These are phyloP conservation scores for Trisateles emortualis DNA, from an alignment of 2,888 invertebrate species.

Conservation along the genomic window DNA sequence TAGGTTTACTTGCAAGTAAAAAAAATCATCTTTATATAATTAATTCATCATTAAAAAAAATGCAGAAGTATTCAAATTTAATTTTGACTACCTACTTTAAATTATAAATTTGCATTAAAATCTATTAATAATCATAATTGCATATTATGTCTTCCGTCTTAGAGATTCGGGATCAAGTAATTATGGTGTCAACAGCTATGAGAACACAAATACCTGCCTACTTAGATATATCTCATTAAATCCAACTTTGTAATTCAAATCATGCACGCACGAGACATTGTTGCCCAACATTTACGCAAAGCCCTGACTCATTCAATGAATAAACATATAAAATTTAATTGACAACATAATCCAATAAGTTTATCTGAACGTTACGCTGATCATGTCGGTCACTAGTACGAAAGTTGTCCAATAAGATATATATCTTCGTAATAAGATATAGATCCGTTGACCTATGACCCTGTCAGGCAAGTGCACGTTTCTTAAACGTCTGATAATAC, in stretches of 20 bases:
- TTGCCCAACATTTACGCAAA: constrained; percentile 44
- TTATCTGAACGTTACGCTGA: constrained; percentile 65
- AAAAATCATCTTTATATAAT: too few relatives aligned
- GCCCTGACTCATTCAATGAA: constrained; percentile 53
- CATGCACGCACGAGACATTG: constrained; percentile 25
- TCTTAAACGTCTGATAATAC: constrained; percentile 70
- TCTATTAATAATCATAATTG: too few relatives aligned
- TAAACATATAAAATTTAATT: constrained; percentile 55
- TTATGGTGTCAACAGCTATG: constrained; percentile 15
- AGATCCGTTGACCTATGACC: constrained; percentile 79
- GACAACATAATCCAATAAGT: constrained; percentile 65
- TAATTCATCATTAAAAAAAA: too few relatives aligned
- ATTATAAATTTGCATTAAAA: too few relatives aligned
- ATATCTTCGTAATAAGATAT: too few relatives aligned
- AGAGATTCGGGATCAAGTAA: background rate
- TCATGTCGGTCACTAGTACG: constrained; percentile 74
- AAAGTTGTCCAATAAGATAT: constrained; percentile 83
- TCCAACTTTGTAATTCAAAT: constrained; percentile 32
- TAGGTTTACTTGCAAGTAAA: too few relatives aligned
- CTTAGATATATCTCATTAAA: constrained; percentile 16
- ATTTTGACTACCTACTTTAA: too few relatives aligned
- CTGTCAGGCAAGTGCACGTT: constrained; percentile 84
- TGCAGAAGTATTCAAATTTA: too few relatives aligned
- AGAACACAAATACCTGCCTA: background rate
- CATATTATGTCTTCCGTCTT: background rate